Evolutionary conservation across 2,888 invertebrate genomes (phyloP), one percentile per base, ranked within the genome.

Genomic region (Cantharis rufa): DNA sequence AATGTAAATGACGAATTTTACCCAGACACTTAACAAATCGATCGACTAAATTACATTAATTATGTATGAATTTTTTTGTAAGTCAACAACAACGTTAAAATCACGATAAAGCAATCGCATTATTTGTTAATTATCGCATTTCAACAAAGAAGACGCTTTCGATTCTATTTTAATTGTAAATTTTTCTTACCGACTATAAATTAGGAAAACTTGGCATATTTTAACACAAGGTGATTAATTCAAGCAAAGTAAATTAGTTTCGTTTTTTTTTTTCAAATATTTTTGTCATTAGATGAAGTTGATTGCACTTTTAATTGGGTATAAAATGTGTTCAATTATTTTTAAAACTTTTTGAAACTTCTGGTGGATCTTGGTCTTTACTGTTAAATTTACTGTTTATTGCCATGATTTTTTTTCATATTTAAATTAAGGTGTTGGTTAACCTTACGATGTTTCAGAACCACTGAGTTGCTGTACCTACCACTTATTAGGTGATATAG

Each of bases 151-250:
- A 66, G 64, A 66, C 64, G 64, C 64, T 66, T 66, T 66, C 64
- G 64, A 66, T 18, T n/a, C 64, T 24, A 66, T 66, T 66, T 66
- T 66, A 66, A 66, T 66, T 66, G 64, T 66, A 66, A 66, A 66
- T 66, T 66, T 66, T 66, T n/a, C 64, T 21, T 66, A 66, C 64
- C 16, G 64, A n/a, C 18, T 21, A 66, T 66, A 66, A 66, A 66
- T 66, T 66, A 66, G 18, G n/a, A 66, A 66, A 21, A 66, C 64
- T 66, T 21, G 13, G 64, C 64, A 66, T 66, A 24, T 24, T 28
- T 28, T 66, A 21, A 66, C 63, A 16, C 18, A 10, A 16, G 63
- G 15, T 11, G 63, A 63, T 18, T 63, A 63, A 62, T 16, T 16
- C 11, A 62, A 63, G 63, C 5, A 16, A 63, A 63, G 63, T 63